Evolutionary conservation across 2,888 invertebrate genomes (phyloP).

Genomic region (Auanema freiburgensis): DNA sequence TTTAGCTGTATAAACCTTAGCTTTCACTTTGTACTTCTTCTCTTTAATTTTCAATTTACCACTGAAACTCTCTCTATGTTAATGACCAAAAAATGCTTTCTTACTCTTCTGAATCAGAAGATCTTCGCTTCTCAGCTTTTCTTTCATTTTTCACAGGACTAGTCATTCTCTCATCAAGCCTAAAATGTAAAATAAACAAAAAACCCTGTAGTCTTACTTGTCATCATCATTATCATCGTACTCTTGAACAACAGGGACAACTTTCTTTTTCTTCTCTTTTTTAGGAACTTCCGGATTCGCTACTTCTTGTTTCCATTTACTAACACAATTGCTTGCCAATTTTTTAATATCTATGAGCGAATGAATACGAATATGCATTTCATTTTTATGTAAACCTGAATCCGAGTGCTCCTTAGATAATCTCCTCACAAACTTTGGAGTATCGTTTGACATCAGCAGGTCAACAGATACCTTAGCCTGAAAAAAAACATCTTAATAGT

Average conservation of each 20-base stretch:
- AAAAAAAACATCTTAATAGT: neutral
- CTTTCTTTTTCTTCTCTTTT: conserved; percentile 12
- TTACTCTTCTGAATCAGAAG: conserved; percentile 7
- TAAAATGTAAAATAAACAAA: neutral
- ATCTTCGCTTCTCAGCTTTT: conserved; percentile 13
- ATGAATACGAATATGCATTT: neutral
- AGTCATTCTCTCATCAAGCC: neutral
- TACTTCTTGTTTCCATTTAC: conserved; percentile 20
- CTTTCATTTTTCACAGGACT: neutral
- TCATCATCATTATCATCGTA: conserved; percentile 3
- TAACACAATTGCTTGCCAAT: conserved; percentile 10
- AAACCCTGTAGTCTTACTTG: neutral
- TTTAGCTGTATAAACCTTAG: conserved; percentile 14
- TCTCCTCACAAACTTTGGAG: conserved; percentile 87
- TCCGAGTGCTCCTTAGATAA: conserved; percentile 70
- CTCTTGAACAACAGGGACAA: conserved; percentile 1
- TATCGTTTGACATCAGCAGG: conserved; percentile 84
- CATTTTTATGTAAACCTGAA: conserved; percentile 10
- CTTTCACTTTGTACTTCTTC: conserved; percentile 13
- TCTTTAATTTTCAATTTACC: conserved; percentile 8
- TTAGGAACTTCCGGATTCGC: conserved; percentile 5
- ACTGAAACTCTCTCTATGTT: neutral
- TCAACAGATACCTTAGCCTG: conserved; percentile 77
- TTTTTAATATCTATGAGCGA: conserved; percentile 13
- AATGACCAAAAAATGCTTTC: neutral